Base-by-base conservation (phyloP, 1,140 invertebrate genomes). In the Megalonaias nervosa region DNA sequence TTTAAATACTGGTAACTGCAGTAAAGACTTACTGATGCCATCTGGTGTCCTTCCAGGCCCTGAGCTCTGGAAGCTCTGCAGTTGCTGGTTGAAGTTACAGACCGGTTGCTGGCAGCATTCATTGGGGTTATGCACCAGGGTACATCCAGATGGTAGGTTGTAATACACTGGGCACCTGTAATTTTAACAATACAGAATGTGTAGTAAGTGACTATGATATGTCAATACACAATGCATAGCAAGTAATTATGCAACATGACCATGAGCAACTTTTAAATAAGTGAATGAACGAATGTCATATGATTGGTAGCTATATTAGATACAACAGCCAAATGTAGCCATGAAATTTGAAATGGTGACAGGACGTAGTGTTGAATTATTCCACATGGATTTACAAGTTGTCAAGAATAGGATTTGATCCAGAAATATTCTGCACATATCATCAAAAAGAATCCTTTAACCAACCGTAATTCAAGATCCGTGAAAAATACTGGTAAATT, bases 111-210 rank as follows among this genome's bases (percentile, higher is more conserved):
- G 72, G 31, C 87, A 88, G 65, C 87, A 88, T 57, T 84, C 58
- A 17, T 83, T 79, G 21, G 64, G 23, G 26, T 77, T 78, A 62
- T 85, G 81, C 2, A 85, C 81, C 17, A 87, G 76, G 2, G 84
- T 87, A 79, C 87, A 88, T 72, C 84, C 81, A 2, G 84, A 80
- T 11, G 87, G 87, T 14, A 88, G 78, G 67, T 87, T 85, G 77
- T 87, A 84, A 70, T 88, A 88, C 1, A 82, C 80, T 13, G 87
- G 87, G 56, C 87, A 88, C 61, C 86, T 87, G 65, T 16, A 81
- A 55, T 26, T 26, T 67, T 23, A 62, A 14, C 19, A 62, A 62
- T n/a, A 62, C 23, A 23, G 19, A 5, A 23, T 62, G 19, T n/a
- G 6, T 23, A 62, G 9, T n/a, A 12, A 19, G 23, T n/a, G 23